phyloP scores from a whole-genome alignment of 2,888 invertebrate species.

The Priocnemis perturbator region DNA sequence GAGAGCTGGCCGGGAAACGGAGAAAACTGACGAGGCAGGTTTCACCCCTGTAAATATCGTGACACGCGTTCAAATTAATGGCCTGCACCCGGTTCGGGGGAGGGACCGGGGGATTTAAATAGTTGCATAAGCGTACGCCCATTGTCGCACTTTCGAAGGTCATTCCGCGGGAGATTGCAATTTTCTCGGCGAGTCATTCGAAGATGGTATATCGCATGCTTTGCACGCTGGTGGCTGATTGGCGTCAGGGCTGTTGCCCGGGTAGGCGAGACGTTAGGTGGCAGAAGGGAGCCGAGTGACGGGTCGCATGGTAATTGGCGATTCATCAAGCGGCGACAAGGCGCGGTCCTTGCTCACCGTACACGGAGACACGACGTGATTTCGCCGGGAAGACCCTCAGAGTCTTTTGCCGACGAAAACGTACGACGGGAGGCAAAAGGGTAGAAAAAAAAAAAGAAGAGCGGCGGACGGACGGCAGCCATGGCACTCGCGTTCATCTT shows the following conservation, averaged over 20 bases:
- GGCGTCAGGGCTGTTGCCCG: constrained; percentile 43
- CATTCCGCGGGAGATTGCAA: no score
- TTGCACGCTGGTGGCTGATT: constrained; percentile 40
- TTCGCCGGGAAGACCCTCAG: constrained; percentile 38
- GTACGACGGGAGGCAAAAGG: constrained; percentile 47
- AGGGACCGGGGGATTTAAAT: no score
- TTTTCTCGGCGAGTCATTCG: no score
- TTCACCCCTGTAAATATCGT: constrained; percentile 8
- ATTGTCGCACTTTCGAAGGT: no score
- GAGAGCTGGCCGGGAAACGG: not conserved
- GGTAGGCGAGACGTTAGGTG: constrained; percentile 20
- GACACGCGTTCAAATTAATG: constrained; percentile 8
- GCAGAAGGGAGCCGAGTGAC: constrained; percentile 36
- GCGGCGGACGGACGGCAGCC: not conserved
- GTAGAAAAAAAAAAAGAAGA: not conserved
- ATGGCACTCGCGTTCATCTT: no score
- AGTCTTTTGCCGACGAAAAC: constrained; percentile 52
- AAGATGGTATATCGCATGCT: constrained; percentile 31
- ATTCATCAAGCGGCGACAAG: constrained; percentile 52
- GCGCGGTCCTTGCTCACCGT: constrained; percentile 45
- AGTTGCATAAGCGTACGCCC: no score
- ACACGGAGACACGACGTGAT: constrained; percentile 48
- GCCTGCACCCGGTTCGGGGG: no score
- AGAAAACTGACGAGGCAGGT: not conserved
- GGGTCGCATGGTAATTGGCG: constrained; percentile 55